phyloP scores from a whole-genome alignment of 2,888 invertebrate species.

The Dastarcus helophoroides region DNA sequence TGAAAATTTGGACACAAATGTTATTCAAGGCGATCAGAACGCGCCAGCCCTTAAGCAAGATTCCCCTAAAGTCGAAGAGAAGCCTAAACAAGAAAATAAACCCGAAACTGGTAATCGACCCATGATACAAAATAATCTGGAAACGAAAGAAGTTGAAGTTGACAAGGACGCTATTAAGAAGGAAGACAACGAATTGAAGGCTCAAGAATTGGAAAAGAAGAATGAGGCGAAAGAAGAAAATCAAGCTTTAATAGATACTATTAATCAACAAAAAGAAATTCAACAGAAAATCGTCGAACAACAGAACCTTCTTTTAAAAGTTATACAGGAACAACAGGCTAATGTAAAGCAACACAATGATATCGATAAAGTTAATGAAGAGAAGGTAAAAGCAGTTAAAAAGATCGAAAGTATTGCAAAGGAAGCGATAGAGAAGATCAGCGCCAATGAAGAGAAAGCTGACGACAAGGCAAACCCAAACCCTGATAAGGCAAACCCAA shows the following conservation, averaged over 20 bases:
- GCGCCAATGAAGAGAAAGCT: slow-evolving; percentile 14
- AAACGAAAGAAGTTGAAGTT: slow-evolving; percentile 30
- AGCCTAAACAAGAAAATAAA: slow-evolving; percentile 26
- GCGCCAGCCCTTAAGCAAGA: neutral
- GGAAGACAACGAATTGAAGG: slow-evolving; percentile 36
- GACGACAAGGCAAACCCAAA: too few species aligned
- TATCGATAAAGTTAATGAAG: slow-evolving; percentile 21
- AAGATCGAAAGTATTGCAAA: slow-evolving; percentile 31
- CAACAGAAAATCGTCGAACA: slow-evolving; percentile 56
- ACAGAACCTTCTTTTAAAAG: slow-evolving; percentile 35
- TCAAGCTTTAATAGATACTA: slow-evolving; percentile 46
- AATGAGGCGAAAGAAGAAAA: slow-evolving; percentile 28
- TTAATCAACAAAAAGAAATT: slow-evolving; percentile 57
- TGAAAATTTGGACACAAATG: too few species aligned
- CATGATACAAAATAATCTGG: neutral
- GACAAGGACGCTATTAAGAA: slow-evolving; percentile 38
- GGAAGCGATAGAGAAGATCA: slow-evolving; percentile 31
- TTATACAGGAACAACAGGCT: slow-evolving; percentile 21
- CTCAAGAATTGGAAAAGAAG: slow-evolving; percentile 30
- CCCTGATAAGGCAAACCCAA: too few species aligned
- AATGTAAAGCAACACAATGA: slow-evolving; percentile 18
- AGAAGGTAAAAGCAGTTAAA: slow-evolving; percentile 29
- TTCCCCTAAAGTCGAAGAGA: slow-evolving; percentile 1
- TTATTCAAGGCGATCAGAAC: neutral
- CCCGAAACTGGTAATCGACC: slow-evolving; percentile 17